A percentile compares a stretch with the other conserved stretches of the same genome.
These are phyloP conservation scores for Brachyalestes nurse DNA, from an alignment of 2,797 vertebrate species.

Conservation along the genomic window DNA sequence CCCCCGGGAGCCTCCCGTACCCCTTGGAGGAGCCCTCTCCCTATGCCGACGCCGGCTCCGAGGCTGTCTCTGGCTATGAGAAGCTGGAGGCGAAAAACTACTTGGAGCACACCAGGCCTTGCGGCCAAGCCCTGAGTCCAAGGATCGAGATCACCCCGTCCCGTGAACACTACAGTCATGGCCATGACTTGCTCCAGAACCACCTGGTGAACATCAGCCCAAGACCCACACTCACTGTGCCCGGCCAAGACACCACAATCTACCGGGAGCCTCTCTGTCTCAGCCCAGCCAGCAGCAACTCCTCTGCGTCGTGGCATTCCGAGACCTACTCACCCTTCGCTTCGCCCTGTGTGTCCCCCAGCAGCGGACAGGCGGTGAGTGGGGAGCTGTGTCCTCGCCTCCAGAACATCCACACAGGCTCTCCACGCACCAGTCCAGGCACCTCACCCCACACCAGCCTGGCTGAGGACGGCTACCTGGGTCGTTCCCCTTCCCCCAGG, in stretches of 20 bases:
- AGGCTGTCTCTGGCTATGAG: conserved; percentile 84
- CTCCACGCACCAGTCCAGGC: conserved; percentile 95
- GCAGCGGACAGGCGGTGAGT: conserved; percentile 84
- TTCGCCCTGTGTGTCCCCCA: conserved; percentile 97
- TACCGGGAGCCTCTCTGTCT: conserved; percentile 97
- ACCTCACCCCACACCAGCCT: conserved; percentile 91
- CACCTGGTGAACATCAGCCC: conserved; percentile 86
- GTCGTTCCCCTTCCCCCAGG: conserved; percentile 89
- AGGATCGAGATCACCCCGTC: conserved; percentile 98
- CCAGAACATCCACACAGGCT: conserved; percentile 96
- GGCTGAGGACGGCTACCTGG: conserved; percentile 88
- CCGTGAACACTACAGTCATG: conserved; percentile 92
- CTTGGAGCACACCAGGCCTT: conserved; percentile 80
- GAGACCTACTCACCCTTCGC: conserved; percentile 96
- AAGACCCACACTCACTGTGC: conserved; percentile 92
- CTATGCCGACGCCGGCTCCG: conserved; percentile 78
- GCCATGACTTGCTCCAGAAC: conserved; percentile 87
- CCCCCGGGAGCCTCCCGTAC: conserved; percentile 85
- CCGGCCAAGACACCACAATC: conserved; percentile 85
- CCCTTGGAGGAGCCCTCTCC: conserved; percentile 82
- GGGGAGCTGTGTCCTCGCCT: conserved; percentile 94
- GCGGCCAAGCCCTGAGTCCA: conserved; percentile 88
- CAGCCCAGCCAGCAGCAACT: conserved; percentile 98
- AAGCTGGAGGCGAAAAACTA: conserved; percentile 86
- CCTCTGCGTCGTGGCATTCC: conserved; percentile 98